These are phyloP conservation scores for Sarcophilus harrisii DNA, from an alignment of 2,797 vertebrate species.

Conservation along the genomic window DNA sequence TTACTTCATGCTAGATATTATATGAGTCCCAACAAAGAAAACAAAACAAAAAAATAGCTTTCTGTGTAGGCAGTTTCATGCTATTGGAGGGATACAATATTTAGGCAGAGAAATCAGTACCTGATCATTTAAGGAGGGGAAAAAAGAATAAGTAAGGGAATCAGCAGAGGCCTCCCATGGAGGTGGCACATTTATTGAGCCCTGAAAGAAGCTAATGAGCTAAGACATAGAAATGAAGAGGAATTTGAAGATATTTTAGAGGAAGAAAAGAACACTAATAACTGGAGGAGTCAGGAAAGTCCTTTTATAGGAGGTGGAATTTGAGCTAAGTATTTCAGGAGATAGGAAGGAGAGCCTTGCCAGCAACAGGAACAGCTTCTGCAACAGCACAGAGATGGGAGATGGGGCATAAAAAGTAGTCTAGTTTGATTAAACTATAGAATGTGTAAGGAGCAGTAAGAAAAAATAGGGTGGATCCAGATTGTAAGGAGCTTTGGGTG, in stretches of 20 bases:
- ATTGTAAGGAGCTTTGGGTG: neutral
- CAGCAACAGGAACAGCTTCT: neutral
- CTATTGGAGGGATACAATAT: neutral
- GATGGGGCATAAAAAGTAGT: neutral
- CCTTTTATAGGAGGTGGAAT: neutral
- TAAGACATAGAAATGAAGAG: neutral
- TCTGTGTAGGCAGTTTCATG: neutral
- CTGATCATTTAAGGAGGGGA: neutral
- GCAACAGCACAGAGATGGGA: neutral
- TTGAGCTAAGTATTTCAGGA: neutral
- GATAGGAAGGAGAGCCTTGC: neutral
- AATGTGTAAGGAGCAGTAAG: neutral
- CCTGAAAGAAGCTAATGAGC: neutral
- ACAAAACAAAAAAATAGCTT: neutral
- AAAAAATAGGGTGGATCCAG: neutral
- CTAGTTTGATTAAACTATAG: neutral
- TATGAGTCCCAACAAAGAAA: neutral
- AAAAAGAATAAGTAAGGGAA: neutral
- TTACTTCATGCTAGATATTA: neutral
- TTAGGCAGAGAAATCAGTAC: neutral
- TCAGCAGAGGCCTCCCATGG: neutral
- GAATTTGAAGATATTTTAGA: neutral
- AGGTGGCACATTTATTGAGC: neutral
- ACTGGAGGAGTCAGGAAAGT: neutral
- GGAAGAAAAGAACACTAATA: neutral